phyloP scores from a whole-genome alignment of 2,888 invertebrate genomes.

The Ellobium chinense region DNA sequence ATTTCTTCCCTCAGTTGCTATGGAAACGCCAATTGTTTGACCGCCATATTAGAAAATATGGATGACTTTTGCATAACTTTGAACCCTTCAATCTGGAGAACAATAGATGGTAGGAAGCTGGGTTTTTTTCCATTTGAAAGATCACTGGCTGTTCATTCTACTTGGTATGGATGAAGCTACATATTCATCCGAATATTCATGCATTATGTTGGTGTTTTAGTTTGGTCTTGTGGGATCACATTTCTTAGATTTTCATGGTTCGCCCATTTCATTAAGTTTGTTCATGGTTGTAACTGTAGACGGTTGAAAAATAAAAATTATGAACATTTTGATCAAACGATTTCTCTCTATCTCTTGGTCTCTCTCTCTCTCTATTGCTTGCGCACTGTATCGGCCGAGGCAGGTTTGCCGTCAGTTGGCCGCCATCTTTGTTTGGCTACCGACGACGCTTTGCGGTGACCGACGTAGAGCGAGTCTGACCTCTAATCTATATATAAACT shows the following conservation, averaged over 20 bases:
- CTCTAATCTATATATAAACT: background rate
- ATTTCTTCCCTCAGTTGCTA: too few relatives aligned
- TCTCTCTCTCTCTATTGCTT: too few relatives aligned
- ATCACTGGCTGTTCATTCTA: background rate
- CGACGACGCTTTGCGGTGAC: background rate
- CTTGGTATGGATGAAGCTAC: background rate
- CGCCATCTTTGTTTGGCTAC: background rate
- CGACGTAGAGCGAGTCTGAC: background rate
- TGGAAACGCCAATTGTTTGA: too few relatives aligned
- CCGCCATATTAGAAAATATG: too few relatives aligned
- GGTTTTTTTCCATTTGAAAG: too few relatives aligned
- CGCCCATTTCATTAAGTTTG: background rate
- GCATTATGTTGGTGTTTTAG: background rate
- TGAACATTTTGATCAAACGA: too few relatives aligned
- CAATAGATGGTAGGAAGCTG: too few relatives aligned
- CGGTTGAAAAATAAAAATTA: too few relatives aligned
- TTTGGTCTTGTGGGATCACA: background rate
- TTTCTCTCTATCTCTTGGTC: too few relatives aligned
- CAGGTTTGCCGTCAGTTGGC: background rate
- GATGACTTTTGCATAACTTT: too few relatives aligned
- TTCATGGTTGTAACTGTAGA: too few relatives aligned
- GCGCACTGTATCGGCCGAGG: background rate
- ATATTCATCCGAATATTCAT: background rate
- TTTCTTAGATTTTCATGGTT: background rate
- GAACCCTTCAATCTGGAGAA: too few relatives aligned